phyloP scores from a whole-genome alignment of 2,113 vertebrate species.

The Tonatia bakeri region DNA sequence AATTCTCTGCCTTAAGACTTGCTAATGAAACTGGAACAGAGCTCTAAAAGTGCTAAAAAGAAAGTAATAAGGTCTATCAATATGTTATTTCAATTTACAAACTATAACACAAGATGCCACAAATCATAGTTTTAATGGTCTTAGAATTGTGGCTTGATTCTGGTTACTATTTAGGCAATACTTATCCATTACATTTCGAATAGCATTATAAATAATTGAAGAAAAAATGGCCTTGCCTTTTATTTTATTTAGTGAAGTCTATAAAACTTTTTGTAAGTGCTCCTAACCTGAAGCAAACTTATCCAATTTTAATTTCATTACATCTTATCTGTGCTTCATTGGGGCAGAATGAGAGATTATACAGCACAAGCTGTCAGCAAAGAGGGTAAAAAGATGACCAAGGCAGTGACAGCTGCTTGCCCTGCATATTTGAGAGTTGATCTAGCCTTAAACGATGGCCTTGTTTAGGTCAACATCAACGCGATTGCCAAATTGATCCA shows the following conservation, averaged over 20 bases:
- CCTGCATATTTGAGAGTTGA: neutral
- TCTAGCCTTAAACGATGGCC: neutral
- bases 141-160: neutral
- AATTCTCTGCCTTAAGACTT: neutral
- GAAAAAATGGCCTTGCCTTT: neutral
- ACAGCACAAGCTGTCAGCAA: neutral
- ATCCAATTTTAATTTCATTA: neutral
- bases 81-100: neutral
- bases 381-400: neutral
- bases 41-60: neutral
- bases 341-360: neutral
- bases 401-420: neutral
- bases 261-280: neutral
- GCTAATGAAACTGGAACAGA: neutral
- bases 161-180: neutral
- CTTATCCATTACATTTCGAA: neutral
- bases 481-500: neutral
- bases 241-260: neutral
- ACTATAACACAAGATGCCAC: neutral
- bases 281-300: neutral
- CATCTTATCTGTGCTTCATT: neutral
- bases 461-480: neutral
- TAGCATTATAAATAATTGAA: neutral
- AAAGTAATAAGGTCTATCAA: neutral
- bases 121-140: neutral